Base-by-base conservation (phyloP, 2,888 invertebrate genomes). In the Acheta domesticus region DNA sequence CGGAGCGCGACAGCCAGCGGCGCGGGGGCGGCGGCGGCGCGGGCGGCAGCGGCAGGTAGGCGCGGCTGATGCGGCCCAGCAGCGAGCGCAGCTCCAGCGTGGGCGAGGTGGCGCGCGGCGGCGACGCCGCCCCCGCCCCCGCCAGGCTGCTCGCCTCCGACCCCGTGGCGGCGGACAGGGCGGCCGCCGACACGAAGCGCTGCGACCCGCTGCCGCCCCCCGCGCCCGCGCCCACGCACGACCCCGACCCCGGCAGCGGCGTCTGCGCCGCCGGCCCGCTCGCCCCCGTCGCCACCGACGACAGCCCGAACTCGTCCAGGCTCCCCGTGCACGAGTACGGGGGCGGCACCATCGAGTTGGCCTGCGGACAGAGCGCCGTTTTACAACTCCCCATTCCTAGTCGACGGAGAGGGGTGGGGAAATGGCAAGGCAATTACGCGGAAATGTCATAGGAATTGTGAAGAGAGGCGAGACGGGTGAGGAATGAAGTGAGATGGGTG, bases 21-120 rank as follows among this genome's bases (percentile, higher is more conserved):
- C 83, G 82, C 83, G 85, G 84, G 83, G 85, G 80, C 84, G 84
- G 49, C 80, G 78, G 23, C 83, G 84, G 77, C 82, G 84, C 83
- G 81, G 84, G 82, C 78, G 84, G 82, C 79, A 84, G 83, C 80
- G 85, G 83, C 78, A 49, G 83, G 80, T 83, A 85, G 84, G 83
- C 85, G 80, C 84, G 84, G 49, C 80, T 78, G 23, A 83, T 84
- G 77, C 82, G 84, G 83, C 92, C 91, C 80, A 93, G 89, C 48
- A 94, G 89, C 83, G 94, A 94, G 78, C 91, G 89, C 82, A 93
- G 92, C 85, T 93, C 92, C 83, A 92, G 89, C 16, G 94, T 94
- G 11, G 95, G 95, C 85, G 94, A 94, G n/a, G 94, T 95, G 3
- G 94, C 93, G 83, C 92, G 91, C 0, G 94, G 94, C 0, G 95